Conservation (phyloP, 2,888 invertebrate genomes). For the Exocentrus adspersus region DNA sequence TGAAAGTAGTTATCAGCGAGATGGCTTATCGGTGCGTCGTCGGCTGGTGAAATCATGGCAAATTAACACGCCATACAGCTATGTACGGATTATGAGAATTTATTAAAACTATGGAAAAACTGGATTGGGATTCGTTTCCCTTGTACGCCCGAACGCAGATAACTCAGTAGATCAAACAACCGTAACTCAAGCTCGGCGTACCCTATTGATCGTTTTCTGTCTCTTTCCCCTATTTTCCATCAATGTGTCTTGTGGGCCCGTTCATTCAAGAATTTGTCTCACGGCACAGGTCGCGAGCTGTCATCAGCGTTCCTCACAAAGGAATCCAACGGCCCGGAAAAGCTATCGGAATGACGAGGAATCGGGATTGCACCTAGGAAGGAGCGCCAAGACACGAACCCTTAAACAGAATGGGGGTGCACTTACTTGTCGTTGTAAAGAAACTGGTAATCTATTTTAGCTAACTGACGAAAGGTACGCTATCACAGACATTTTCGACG, state of each 20-base stretch:
- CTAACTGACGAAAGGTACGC: slow-evolving; percentile 44
- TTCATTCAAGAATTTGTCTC: slow-evolving; percentile 54
- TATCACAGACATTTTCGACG: slow-evolving; percentile 57
- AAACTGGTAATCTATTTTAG: slow-evolving; percentile 28
- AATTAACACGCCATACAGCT: slow-evolving; percentile 21
- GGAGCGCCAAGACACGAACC: no score
- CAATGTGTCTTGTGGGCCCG: slow-evolving; percentile 44
- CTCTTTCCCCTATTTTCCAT: slow-evolving; percentile 54
- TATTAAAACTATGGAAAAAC: no score
- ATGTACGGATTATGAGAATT: slow-evolving; percentile 5
- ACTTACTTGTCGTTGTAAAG: slow-evolving; percentile 27
- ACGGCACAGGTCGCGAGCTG: slow-evolving; percentile 37
- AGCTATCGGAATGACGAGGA: no score
- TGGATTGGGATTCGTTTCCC: no score
- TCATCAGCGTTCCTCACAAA: no score
- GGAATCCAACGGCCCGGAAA: no score
- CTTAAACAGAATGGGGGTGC: background rate
- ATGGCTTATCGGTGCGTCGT: slow-evolving; percentile 28
- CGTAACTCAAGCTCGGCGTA: slow-evolving; percentile 50
- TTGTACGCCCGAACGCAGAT: background rate
- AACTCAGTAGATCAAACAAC: slow-evolving; percentile 26
- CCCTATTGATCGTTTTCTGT: slow-evolving; percentile 58
- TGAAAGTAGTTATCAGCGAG: slow-evolving; percentile 42
- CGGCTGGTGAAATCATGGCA: slow-evolving; percentile 24
- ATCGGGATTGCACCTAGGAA: no score